Evolutionary conservation across 2,113 vertebrate species (phyloP).

Genomic region (Panthera tigris): DNA sequence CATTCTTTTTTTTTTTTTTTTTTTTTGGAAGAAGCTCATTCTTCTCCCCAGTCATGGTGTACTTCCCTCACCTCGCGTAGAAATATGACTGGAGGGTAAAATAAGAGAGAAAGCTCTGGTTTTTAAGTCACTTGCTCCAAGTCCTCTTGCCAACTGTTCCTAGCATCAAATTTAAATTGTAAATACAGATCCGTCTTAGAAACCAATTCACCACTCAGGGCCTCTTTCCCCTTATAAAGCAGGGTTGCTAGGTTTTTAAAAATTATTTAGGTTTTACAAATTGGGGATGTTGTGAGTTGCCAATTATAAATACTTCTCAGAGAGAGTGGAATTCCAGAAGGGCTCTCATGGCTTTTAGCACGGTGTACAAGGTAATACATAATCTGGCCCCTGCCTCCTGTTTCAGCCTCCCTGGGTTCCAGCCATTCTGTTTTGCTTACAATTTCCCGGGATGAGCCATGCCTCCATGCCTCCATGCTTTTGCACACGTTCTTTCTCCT

Average conservation of each 20-base stretch:
- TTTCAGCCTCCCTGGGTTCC: not conserved
- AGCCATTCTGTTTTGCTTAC: not conserved
- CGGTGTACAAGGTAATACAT: fast-evolving
- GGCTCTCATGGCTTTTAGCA: not conserved
- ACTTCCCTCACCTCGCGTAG: not conserved
- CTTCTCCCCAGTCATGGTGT: not conserved
- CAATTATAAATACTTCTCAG: conserved; percentile 54
- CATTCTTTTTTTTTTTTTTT: not conserved
- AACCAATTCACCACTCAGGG: conserved; percentile 28
- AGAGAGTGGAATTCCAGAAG: not conserved
- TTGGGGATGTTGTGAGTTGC: conserved; percentile 19
- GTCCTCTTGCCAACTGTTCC: conserved; percentile 58
- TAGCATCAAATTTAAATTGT: conserved; percentile 71
- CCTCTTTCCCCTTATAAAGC: conserved; percentile 46
- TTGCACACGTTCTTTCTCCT: not conserved
- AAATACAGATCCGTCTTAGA: conserved; percentile 73
- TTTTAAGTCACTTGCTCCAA: conserved; percentile 60
- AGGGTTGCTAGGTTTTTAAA: conserved; percentile 64
- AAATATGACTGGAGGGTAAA: conserved; percentile 46
- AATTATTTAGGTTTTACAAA: conserved; percentile 53
- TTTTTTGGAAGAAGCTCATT: not conserved
- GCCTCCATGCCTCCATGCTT: not conserved
- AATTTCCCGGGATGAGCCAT: not conserved
- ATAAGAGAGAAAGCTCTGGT: conserved; percentile 34
- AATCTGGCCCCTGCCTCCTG: not conserved